These are phyloP conservation scores for Siderastrea siderea DNA, from an alignment of 92 coral and sea anemone genomes.

Conservation along the genomic window DNA sequence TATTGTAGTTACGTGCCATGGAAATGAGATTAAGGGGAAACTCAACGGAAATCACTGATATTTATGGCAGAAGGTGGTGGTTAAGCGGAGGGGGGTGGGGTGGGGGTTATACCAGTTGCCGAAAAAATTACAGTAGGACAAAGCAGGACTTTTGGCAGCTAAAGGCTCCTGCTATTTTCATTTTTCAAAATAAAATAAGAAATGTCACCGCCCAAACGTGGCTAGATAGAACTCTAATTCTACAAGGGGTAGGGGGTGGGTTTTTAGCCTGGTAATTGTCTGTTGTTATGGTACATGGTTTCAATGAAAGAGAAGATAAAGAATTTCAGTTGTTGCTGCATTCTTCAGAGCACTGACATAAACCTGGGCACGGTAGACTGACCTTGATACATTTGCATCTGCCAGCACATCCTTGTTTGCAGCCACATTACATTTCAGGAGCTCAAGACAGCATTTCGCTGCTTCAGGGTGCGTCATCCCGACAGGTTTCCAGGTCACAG, in stretches of 20 bases:
- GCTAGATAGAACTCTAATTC: too few relatives aligned
- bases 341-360: conserved; percentile 6
- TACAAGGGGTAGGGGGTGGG: too few relatives aligned
- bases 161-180: too few relatives aligned
- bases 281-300: not conserved
- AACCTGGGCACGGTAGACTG: not conserved
- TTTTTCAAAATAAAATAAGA: too few relatives aligned
- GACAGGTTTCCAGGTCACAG: not conserved
- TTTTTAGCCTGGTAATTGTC: too few relatives aligned
- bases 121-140: too few relatives aligned
- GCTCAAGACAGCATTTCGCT: conserved; percentile 4
- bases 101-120: too few relatives aligned
- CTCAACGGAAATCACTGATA: not conserved
- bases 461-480: not conserved
- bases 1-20: not conserved
- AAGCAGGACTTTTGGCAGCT: too few relatives aligned
- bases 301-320: not conserved
- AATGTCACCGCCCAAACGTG: too few relatives aligned
- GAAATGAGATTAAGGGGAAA: not conserved
- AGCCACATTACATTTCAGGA: conserved; percentile 10
- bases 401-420: conserved; percentile 11
- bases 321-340: not conserved
- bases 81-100: too few relatives aligned
- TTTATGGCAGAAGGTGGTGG: too few relatives aligned
- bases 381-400: not conserved